These are phyloP conservation scores for Hypanus sabinus DNA, from an alignment of 2,113 vertebrate species.

Conservation along the genomic window DNA sequence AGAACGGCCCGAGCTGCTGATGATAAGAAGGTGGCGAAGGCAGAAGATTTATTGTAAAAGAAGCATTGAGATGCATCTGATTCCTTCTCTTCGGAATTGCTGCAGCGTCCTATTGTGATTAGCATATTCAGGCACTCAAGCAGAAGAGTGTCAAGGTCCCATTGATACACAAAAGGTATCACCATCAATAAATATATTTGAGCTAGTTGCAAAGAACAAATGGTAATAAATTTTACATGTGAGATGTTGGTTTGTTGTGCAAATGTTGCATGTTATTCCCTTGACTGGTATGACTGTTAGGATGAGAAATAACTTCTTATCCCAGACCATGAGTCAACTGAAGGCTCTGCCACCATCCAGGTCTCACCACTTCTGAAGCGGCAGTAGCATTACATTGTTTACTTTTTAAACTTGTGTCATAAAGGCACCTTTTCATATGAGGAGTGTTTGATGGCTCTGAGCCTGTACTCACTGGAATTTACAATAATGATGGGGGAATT, in stretches of 20 bases:
- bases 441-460: too few relatives aligned
- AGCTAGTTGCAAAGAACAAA: background rate
- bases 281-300: too few relatives aligned
- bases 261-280: background rate
- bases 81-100: background rate
- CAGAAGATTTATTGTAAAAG: background rate
- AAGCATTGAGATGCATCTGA: background rate
- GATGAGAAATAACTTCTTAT: too few relatives aligned
- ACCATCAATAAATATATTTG: constrained; percentile 1
- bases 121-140: background rate
- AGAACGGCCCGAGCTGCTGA: background rate
- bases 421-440: too few relatives aligned
- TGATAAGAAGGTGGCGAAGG: background rate
- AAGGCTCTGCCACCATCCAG: too few relatives aligned
- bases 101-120: background rate
- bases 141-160: background rate
- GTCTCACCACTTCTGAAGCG: too few relatives aligned
- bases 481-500: too few relatives aligned
- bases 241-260: background rate
- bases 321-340: too few relatives aligned
- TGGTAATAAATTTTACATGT: background rate
- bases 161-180: background rate
- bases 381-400: too few relatives aligned
- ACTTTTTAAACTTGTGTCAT: too few relatives aligned
- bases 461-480: too few relatives aligned